phyloP scores from a whole-genome alignment of 1,140 invertebrate species.

The Neodiprion virginianus region DNA sequence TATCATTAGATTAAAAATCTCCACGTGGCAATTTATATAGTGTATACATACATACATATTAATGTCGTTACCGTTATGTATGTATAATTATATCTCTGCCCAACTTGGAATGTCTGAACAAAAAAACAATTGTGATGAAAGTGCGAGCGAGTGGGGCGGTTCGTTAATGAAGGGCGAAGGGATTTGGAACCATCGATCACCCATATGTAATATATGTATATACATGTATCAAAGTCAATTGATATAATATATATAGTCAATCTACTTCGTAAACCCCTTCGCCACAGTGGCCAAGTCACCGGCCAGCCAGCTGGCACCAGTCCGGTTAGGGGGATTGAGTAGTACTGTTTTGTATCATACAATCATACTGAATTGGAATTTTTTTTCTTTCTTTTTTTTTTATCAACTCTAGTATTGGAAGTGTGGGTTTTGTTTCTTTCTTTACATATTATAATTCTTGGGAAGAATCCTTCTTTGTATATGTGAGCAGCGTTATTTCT shows the following conservation, averaged over 20 bases:
- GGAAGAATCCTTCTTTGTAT: slow-evolving; percentile 57
- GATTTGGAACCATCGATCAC: too few species aligned
- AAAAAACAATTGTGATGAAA: slow-evolving; percentile 39
- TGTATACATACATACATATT: too few species aligned
- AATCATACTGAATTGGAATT: slow-evolving; percentile 27
- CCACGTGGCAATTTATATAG: slow-evolving; percentile 25
- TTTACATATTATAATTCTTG: slow-evolving; percentile 31
- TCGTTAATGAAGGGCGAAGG: not conserved
- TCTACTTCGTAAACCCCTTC: not conserved
- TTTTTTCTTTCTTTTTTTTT: slow-evolving; percentile 21
- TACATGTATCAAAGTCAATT: too few species aligned
- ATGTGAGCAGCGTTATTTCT: slow-evolving; percentile 52
- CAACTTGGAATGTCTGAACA: slow-evolving; percentile 51
- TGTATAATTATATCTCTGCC: slow-evolving; percentile 9
- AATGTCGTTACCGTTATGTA: too few species aligned
- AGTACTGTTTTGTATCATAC: not conserved
- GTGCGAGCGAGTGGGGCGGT: slow-evolving; percentile 31
- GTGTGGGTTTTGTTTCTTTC: slow-evolving; percentile 25
- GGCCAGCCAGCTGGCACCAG: slow-evolving; percentile 38
- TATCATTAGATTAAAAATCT: slow-evolving; percentile 38
- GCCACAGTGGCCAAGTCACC: slow-evolving; percentile 21
- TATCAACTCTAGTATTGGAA: slow-evolving; percentile 39
- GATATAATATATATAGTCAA: too few species aligned
- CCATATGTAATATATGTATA: too few species aligned
- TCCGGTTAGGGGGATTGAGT: slow-evolving; percentile 22